Percentiles rank a stretch among this genome's conserved stretches.
Evolutionary conservation across 1,140 invertebrate species (phyloP).

Genomic region (Sogatella furcifera): DNA sequence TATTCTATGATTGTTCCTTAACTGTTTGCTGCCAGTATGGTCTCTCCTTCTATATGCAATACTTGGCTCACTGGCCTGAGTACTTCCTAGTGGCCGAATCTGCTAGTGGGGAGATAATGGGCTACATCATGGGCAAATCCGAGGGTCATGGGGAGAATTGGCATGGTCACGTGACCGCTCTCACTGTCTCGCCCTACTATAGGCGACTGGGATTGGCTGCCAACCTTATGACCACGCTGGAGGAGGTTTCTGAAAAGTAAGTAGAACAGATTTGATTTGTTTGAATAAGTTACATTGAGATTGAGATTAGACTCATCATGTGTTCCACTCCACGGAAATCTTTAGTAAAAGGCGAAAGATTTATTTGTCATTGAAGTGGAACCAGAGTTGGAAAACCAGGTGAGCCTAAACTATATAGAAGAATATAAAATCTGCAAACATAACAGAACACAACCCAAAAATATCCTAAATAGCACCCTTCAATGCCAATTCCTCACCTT

Average conservation of each 20-base stretch:
- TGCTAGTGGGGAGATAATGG: slow-evolving; percentile 92
- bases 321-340: too few relatives aligned
- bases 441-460: too few relatives aligned
- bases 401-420: too few relatives aligned
- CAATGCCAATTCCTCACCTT: too few relatives aligned
- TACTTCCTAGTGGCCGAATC: slow-evolving; percentile 96
- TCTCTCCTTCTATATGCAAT: slow-evolving; percentile 94
- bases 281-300: too few relatives aligned
- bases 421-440: too few relatives aligned
- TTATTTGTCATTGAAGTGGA: too few relatives aligned
- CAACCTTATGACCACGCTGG: slow-evolving; percentile 89
- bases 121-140: slow-evolving; percentile 98
- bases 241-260: slow-evolving; percentile 93
- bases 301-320: too few relatives aligned
- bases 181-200: slow-evolving; percentile 93
- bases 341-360: too few relatives aligned
- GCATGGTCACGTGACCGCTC: slow-evolving; percentile 98
- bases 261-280: neutral
- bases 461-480: too few relatives aligned
- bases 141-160: slow-evolving; percentile 91
- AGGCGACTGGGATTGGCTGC: slow-evolving; percentile 83
- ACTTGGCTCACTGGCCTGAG: slow-evolving; percentile 97
- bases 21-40: slow-evolving; percentile 60
- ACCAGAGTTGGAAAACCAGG: too few relatives aligned
- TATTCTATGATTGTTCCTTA: slow-evolving; percentile 1